Evolutionary conservation across 92 coral and sea anemone genomes (phyloP), one percentile per base, ranked within the genome.

Genomic region (Epizoanthus scotinus): DNA sequence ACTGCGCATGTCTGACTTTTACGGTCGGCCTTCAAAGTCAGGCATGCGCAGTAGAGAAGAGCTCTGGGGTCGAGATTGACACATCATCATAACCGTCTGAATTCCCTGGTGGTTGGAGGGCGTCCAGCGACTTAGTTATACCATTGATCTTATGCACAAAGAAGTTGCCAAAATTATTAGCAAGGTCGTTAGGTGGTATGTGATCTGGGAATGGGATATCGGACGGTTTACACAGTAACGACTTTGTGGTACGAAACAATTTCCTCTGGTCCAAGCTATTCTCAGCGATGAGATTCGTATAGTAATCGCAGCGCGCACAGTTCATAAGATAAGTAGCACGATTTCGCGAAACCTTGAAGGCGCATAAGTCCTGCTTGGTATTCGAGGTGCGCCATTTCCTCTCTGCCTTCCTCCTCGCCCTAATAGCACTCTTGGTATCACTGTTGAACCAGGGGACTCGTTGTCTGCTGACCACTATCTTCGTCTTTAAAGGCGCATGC

Each of bases 361-460:
- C 34, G 34, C 31, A 5, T 3, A 63, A 24, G 27, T 63, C 31
- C 8, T 63, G 14, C 28, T 3, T 4, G 14, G 68, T 22, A 17
- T 63, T 63, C 5, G 28, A 63, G 31, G 22, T 63, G 8, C 68
- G 68, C 68, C 68, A 63, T 63, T 63, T 63, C 34, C 68, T 63
- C 25, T 63, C 68, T 3, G 34, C 40, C 34, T 25, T 63, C 28
- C 34, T 20, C 31, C 68, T 63, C 13, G 26, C 27, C 34, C 68
- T 63, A 5, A 63, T 63, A 22, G 68, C 68, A 17, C 18, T 17
- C 64, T 59, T 49, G 55, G 14, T 49, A 49, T 49, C 55, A 49
- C 55, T 49, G 55, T 49, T 49, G 55, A 49, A 49, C 55, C 14
- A 49, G 55, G 55, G 55, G 14, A 49, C 55, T 7, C 55, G 55